These are phyloP conservation scores for Sciaenops ocellatus DNA, from an alignment of 2,797 vertebrate species.

Conservation along the genomic window DNA sequence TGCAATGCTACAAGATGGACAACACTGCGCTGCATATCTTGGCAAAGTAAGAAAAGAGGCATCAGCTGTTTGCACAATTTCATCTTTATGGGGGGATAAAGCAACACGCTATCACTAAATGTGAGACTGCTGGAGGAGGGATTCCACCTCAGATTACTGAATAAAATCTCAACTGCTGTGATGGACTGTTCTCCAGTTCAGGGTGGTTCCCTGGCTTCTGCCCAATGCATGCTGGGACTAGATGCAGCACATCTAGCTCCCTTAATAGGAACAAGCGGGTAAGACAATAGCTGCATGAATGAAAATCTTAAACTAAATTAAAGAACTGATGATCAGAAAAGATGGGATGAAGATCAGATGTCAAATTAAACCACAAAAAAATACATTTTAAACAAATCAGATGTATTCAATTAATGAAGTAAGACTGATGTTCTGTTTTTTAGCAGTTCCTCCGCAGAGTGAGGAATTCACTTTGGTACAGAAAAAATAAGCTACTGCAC, in stretches of 20 bases:
- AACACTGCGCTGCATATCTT: constrained; percentile 51
- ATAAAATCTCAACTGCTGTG: constrained; percentile 53
- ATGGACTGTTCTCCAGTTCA: constrained; percentile 28
- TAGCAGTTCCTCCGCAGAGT: background rate
- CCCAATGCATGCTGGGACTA: constrained; percentile 53
- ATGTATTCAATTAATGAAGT: fast-evolving
- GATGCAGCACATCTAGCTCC: constrained; percentile 44
- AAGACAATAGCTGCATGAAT: constrained; percentile 45
- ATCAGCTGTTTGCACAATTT: constrained; percentile 65
- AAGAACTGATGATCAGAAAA: background rate
- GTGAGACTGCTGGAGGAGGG: constrained; percentile 19
- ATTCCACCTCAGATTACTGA: constrained; percentile 47
- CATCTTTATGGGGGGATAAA: constrained; percentile 32
- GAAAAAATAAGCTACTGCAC: background rate
- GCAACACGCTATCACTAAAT: constrained; percentile 25
- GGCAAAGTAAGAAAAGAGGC: constrained; percentile 60
- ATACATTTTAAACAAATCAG: background rate
- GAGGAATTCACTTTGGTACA: background rate
- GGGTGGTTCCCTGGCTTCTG: constrained; percentile 51
- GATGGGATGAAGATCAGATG: background rate
- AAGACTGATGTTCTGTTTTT: background rate
- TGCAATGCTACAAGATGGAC: constrained; percentile 67
- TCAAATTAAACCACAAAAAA: background rate
- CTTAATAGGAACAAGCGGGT: constrained; percentile 30
- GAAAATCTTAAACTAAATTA: background rate